Evolutionary conservation across 2,797 vertebrate species (phyloP), one percentile per base, ranked within the genome.

Genomic region (Gorsachius magnificus): DNA sequence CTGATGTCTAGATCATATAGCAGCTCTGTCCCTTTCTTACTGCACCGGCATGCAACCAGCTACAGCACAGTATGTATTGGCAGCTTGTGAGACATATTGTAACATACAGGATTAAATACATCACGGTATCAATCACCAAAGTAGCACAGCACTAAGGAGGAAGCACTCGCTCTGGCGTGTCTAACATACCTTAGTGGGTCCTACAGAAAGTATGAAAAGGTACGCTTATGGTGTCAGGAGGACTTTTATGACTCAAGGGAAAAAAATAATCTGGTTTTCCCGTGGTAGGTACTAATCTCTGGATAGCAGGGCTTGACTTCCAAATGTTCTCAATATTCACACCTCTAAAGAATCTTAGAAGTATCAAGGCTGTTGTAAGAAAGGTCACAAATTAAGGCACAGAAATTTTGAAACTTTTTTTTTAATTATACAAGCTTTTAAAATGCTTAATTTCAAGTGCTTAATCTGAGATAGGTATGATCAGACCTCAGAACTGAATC

Each of bases 41-140:
- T 2, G 17, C 46, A 15, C 46, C 9, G 79, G 72, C 33, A 57
- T 11, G 63, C 79, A n/a, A 5, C 33, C 58, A 33, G 77, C 64
- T 9, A 4, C 16, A 33, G 51, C 46, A 33, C 0, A 33, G 43
- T 2, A 22, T 0, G 9, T 41, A n/a, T 3, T 33, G 54, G 43
- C 68, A 14, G 28, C 16, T 35, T 35, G 3, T 1, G 31, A n/a
- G 46, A 82, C 14, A 24, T 2, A 7, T 0, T 12, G 41, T 8
- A 80, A 25, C 45, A 35, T 0, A 6, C 14, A 21, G 53, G 28
- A 74, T 18, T 45, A 56, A 65, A 51, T 0, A 16, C 19, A 7
- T 13, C 28, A 38, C 1, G 24, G 9, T 24, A 51, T 0, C 4
- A 2, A 57, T n/a, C 77, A 69, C 63, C 38, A 31, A 41, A 65